Conservation (phyloP, 2,797 vertebrate genomes). For the Triplophysa bombifrons region DNA sequence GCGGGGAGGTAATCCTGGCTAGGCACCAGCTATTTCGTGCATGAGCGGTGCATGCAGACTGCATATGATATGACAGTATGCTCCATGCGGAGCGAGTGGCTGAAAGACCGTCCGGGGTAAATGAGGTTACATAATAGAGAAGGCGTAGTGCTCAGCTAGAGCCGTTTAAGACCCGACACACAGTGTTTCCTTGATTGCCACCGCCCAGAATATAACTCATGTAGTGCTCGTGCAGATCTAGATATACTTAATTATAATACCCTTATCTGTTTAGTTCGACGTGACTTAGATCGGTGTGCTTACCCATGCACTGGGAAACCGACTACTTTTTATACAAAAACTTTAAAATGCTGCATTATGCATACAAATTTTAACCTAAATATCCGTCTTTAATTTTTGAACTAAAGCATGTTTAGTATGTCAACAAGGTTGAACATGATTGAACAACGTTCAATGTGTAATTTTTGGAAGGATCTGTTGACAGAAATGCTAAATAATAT, state of each 20-base stretch:
- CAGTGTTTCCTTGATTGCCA: conserved; percentile 55
- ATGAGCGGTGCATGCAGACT: conserved; percentile 19
- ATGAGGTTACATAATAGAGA: conserved; percentile 68
- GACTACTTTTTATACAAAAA: too few species aligned
- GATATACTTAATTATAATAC: background rate
- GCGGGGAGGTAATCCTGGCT: background rate
- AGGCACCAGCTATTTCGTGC: conserved; percentile 15
- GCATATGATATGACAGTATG: conserved; percentile 6
- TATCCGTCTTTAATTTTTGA: background rate
- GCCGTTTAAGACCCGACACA: conserved; percentile 66
- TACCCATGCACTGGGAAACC: background rate
- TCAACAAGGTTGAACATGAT: too few species aligned
- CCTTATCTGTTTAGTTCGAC: background rate
- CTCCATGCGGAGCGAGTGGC: conserved; percentile 46
- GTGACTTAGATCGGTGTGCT: background rate
- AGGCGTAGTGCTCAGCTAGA: conserved; percentile 70
- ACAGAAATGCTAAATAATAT: too few species aligned
- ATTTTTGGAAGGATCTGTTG: too few species aligned
- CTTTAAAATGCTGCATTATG: background rate
- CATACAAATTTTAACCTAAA: background rate
- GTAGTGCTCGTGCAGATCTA: background rate
- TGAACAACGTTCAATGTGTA: too few species aligned
- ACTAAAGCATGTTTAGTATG: background rate
- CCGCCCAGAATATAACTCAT: conserved; percentile 23
- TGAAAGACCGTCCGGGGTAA: conserved; percentile 54